These are phyloP conservation scores for Anser brachyrhynchus DNA, from an alignment of 2,113 vertebrate species.

Conservation along the genomic window DNA sequence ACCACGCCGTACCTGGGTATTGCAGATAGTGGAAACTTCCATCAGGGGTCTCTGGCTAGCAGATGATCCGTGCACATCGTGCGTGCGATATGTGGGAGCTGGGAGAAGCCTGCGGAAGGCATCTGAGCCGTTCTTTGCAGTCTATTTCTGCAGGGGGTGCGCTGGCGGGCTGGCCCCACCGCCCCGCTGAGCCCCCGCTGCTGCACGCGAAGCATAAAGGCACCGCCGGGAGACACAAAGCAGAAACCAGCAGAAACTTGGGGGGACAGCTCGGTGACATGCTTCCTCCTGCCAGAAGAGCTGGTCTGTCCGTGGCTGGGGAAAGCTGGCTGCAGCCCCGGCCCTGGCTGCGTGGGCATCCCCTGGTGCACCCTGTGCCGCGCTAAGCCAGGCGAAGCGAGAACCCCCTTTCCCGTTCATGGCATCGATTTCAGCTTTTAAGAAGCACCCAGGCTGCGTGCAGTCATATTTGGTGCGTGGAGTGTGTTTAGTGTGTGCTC, in stretches of 20 bases:
- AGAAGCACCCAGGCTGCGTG: neutral
- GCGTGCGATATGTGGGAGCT: neutral
- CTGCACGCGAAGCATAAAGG: neutral
- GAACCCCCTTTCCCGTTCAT: neutral
- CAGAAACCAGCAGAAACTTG: neutral
- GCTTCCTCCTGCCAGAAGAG: neutral
- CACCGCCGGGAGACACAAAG: neutral
- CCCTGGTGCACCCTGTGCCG: neutral
- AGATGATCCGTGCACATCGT: neutral
- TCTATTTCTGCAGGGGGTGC: neutral
- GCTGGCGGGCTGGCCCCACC: neutral
- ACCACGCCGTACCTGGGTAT: neutral
- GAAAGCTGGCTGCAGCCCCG: neutral
- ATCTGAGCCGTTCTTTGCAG: neutral
- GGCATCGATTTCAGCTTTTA: neutral
- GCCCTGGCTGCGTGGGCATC: neutral
- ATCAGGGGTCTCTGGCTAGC: constrained; percentile 64
- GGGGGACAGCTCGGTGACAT: neutral
- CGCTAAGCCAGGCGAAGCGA: fast-evolving
- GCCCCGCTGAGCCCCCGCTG: neutral
- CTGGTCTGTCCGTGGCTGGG: neutral
- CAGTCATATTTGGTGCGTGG: neutral
- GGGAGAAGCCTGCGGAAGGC: neutral
- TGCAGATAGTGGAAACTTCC: constrained; percentile 49
- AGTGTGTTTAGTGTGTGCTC: neutral